Conservation (phyloP, 2,888 invertebrate species). For the Embidobia sp. region DNA sequence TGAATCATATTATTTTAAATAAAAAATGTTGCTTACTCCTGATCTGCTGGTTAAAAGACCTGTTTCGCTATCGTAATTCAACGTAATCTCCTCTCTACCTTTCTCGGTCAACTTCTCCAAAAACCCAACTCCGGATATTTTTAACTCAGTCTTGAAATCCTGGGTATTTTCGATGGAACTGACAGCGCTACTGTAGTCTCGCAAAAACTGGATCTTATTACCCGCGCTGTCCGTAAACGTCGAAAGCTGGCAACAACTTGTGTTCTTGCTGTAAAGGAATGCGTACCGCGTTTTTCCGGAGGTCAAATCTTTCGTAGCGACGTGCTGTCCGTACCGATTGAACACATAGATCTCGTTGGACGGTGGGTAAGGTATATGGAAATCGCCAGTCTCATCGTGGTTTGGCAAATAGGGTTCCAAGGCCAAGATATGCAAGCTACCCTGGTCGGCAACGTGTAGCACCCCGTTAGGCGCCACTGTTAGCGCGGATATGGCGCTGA, state of each 20-base stretch:
- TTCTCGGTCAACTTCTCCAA: constrained; percentile 94
- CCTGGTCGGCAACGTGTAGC: constrained; percentile 97
- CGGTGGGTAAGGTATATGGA: constrained; percentile 95
- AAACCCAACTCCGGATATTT: constrained; percentile 95
- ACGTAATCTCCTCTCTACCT: constrained; percentile 92
- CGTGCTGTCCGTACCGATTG: constrained; percentile 97
- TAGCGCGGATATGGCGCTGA: constrained; percentile 93
- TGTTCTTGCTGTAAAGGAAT: constrained; percentile 98
- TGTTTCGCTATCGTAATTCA: constrained; percentile 94
- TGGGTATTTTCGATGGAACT: constrained; percentile 97
- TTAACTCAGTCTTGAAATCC: constrained; percentile 94
- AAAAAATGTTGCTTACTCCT: constrained; percentile 84
- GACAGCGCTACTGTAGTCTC: constrained; percentile 95
- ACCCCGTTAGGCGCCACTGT: constrained; percentile 98
- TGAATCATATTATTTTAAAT: not conserved
- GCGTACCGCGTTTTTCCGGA: constrained; percentile 97
- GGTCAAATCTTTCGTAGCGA: constrained; percentile 95
- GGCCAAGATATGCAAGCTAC: constrained; percentile 92
- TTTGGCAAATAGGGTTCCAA: constrained; percentile 93
- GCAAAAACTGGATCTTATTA: constrained; percentile 93
- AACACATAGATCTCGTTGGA: constrained; percentile 97
- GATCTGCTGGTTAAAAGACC: constrained; percentile 93
- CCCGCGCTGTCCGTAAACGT: constrained; percentile 97
- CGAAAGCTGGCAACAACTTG: constrained; percentile 95
- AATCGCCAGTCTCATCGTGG: constrained; percentile 94